Conservation (phyloP, 1,140 invertebrate genomes). For the Parapsyche elsis region DNA sequence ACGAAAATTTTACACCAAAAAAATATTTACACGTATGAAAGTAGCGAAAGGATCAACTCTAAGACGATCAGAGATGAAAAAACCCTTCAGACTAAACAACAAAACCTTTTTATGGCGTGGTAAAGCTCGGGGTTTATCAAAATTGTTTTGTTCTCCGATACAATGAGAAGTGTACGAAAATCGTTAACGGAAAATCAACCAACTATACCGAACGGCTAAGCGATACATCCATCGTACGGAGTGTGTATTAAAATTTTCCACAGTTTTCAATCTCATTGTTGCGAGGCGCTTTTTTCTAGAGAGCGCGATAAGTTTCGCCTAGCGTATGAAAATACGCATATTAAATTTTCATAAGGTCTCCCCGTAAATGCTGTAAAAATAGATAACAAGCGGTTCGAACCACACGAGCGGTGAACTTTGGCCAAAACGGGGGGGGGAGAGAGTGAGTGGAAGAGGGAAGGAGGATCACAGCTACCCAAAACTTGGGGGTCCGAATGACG, state of each 20-base stretch:
- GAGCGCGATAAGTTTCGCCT: no score
- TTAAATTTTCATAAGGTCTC: background rate
- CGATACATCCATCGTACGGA: no score
- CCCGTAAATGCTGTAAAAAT: background rate
- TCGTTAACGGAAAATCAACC: background rate
- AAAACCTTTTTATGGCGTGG: constrained; percentile 1
- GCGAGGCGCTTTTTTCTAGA: no score
- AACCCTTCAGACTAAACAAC: constrained; percentile 2
- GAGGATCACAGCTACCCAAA: background rate
- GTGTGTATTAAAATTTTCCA: no score
- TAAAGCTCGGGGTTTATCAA: constrained; percentile 2
- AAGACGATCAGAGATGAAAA: background rate
- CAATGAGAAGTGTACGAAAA: background rate
- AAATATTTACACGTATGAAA: no score
- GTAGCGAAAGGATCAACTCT: background rate
- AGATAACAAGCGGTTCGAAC: background rate
- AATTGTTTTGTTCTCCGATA: constrained; percentile 4
- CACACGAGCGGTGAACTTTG: constrained; percentile 30
- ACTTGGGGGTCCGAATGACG: constrained; percentile 32
- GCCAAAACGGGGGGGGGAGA: background rate
- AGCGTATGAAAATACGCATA: background rate
- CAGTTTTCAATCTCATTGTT: no score
- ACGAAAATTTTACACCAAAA: no score
- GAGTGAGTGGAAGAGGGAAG: no score
- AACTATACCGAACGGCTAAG: background rate